phyloP scores from a whole-genome alignment of 1,140 invertebrate genomes.

The Diploscapter pachys region DNA sequence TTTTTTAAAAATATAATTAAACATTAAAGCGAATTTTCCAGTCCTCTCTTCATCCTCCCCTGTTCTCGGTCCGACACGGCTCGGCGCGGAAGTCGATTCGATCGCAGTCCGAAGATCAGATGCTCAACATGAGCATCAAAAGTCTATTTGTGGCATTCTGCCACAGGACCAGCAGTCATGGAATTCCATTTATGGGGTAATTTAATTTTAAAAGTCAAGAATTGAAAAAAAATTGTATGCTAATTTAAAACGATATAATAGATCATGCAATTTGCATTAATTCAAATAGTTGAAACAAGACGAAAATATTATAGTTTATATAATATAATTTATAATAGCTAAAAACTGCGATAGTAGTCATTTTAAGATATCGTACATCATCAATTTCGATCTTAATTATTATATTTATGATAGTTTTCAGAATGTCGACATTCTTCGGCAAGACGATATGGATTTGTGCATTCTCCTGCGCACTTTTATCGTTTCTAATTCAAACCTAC shows the following conservation, averaged over 20 bases:
- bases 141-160: slow-evolving; percentile 54
- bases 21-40: too few relatives aligned
- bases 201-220: slow-evolving; percentile 3
- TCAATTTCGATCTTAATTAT: not conserved
- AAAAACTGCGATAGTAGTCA: not conserved
- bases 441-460: slow-evolving; percentile 46
- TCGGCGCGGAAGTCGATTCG: too few relatives aligned
- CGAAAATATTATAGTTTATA: not conserved
- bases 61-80: too few relatives aligned
- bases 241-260: not conserved
- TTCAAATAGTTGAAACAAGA: not conserved
- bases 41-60: too few relatives aligned
- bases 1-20: too few relatives aligned
- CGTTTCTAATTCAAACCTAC: slow-evolving; percentile 54
- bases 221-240: not conserved
- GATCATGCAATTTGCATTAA: not conserved
- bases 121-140: slow-evolving; percentile 17
- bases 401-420: slow-evolving; percentile 17
- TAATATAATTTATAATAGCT: too few relatives aligned
- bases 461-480: slow-evolving; percentile 43
- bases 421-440: slow-evolving; percentile 55
- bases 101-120: too few relatives aligned
- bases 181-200: slow-evolving; percentile 57
- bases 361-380: not conserved
- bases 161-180: slow-evolving; percentile 55